phyloP scores from a whole-genome alignment of 2,888 invertebrate genomes.

The Xanthia togata region DNA sequence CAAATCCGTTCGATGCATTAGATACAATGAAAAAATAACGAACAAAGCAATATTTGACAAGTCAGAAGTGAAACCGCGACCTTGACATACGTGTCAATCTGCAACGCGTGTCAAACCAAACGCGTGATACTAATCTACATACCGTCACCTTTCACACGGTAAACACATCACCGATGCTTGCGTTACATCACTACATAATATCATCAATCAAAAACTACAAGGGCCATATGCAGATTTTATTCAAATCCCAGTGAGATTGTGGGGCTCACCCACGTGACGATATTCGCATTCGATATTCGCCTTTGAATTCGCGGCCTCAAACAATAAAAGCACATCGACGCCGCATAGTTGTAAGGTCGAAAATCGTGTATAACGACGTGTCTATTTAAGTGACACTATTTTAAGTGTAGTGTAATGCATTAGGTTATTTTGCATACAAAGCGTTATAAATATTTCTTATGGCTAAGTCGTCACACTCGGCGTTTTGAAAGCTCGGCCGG shows the following conservation, averaged over 20 bases:
- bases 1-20: conserved; percentile 65
- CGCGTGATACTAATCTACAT: conserved; percentile 87
- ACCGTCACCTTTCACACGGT: conserved; percentile 87
- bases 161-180: conserved; percentile 77
- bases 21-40: conserved; percentile 68
- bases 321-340: conserved; percentile 73
- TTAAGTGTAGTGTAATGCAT: conserved; percentile 81
- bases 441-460: conserved; percentile 89
- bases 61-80: conserved; percentile 79
- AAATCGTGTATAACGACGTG: conserved; percentile 73
- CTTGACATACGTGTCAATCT: conserved; percentile 84
- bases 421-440: conserved; percentile 89
- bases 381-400: conserved; percentile 79
- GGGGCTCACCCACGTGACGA: conserved; percentile 79
- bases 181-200: conserved; percentile 80
- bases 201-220: conserved; percentile 85
- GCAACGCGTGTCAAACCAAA: conserved; percentile 80
- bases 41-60: conserved; percentile 80
- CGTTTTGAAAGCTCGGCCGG: conserved; percentile 84
- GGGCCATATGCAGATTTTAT: conserved; percentile 83
- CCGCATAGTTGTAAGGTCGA: conserved; percentile 77
- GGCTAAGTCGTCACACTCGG: conserved; percentile 79
- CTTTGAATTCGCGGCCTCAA: conserved; percentile 66
- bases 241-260: conserved; percentile 79
- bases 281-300: conserved; percentile 74